Evolutionary conservation across 2,888 invertebrate species (phyloP).

Genomic region (Neoaliturus tenellus): DNA sequence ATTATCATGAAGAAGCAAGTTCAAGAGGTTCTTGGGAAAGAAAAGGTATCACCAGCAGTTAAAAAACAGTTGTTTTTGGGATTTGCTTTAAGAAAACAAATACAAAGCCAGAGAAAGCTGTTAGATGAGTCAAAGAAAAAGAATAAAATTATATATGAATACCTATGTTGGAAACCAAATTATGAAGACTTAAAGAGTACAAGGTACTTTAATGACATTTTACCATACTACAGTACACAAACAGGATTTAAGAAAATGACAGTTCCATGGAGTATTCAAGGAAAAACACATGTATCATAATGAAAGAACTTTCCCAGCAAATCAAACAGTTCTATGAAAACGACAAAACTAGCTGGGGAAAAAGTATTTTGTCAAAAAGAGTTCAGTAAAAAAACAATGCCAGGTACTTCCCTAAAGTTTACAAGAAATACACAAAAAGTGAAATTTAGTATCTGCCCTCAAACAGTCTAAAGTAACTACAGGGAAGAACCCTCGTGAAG

Average conservation of each 20-base stretch:
- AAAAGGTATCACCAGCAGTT: no score
- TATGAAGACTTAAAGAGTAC: not conserved
- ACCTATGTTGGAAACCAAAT: not conserved
- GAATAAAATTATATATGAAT: not conserved
- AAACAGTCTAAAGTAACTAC: not conserved
- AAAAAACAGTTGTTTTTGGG: not conserved
- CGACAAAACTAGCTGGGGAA: not conserved
- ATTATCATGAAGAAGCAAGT: no score
- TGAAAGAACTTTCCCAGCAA: slow-evolving; percentile 17
- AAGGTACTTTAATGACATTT: slow-evolving; percentile 11
- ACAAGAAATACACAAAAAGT: slow-evolving; percentile 3
- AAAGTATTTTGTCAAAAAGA: not conserved
- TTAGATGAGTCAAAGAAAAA: slow-evolving; percentile 3
- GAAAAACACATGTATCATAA: not conserved
- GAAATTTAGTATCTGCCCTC: not conserved
- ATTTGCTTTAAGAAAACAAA: slow-evolving; percentile 2
- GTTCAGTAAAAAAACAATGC: not conserved
- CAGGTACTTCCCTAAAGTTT: not conserved
- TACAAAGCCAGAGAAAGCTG: not conserved
- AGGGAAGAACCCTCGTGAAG: not conserved
- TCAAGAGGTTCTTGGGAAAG: no score
- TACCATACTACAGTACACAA: not conserved
- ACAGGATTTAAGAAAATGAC: slow-evolving; percentile 4
- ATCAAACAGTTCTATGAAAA: not conserved
- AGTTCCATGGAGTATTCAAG: not conserved